A percentile compares a stretch with the other conserved stretches of the same genome.
These are phyloP conservation scores for Conomelus anceps DNA, from an alignment of 2,888 invertebrate species.

Conservation along the genomic window DNA sequence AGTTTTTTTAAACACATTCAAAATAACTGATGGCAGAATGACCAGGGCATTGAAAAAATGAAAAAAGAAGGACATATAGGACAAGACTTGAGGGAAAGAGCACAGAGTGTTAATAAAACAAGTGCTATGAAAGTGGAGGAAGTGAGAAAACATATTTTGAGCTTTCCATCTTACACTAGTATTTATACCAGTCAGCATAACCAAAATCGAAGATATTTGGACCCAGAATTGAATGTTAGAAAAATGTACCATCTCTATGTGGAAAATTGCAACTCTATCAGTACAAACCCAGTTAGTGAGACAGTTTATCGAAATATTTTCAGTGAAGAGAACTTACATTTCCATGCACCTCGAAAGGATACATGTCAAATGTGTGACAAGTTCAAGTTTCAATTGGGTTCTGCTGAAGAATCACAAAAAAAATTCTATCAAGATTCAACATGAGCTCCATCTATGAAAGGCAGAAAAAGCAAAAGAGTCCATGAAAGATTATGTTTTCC, in stretches of 20 bases:
- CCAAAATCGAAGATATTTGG: too few species aligned
- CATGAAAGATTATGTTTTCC: not conserved
- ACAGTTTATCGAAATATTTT: conserved; percentile 16
- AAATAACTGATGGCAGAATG: conserved; percentile 17
- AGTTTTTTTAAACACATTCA: conserved; percentile 12
- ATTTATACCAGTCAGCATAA: conserved; percentile 15
- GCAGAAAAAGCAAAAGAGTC: conserved; percentile 16
- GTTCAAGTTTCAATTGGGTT: not conserved
- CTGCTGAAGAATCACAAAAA: conserved; percentile 12
- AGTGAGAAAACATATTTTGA: conserved; percentile 8
- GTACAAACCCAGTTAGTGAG: conserved; percentile 9
- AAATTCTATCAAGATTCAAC: too few species aligned
- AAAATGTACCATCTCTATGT: conserved; percentile 20
- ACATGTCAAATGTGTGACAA: conserved; percentile 16
- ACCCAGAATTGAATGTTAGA: conserved; percentile 10
- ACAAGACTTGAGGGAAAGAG: conserved; percentile 2
- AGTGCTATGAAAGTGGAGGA: not conserved
- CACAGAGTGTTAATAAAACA: conserved; percentile 17
- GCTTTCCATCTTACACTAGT: conserved; percentile 13
- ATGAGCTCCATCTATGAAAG: conserved; percentile 18
- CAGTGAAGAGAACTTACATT: too few species aligned
- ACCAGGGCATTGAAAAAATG: conserved; percentile 10
- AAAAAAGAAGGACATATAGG: not conserved
- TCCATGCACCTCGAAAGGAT: conserved; percentile 9
- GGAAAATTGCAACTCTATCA: conserved; percentile 4